phyloP scores from a whole-genome alignment of 35 echinoderm and acorn worm genomes.

The Eucidaris tribuloides region DNA sequence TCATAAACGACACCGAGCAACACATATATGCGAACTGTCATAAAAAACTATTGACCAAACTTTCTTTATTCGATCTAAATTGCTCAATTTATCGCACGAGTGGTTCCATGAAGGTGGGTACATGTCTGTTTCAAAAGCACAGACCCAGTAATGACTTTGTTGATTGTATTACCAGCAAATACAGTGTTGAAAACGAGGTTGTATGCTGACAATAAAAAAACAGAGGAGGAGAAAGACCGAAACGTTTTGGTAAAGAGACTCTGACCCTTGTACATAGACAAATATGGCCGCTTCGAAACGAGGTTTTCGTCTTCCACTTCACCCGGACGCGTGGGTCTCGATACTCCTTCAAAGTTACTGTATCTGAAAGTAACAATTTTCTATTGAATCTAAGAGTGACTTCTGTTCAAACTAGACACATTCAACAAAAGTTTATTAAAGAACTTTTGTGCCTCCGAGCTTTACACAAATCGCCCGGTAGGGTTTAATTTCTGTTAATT shows the following conservation, averaged over 20 bases:
- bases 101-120: not conserved
- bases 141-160: not conserved
- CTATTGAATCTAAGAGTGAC: constrained; percentile 25
- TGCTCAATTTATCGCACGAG: constrained; percentile 32
- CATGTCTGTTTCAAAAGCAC: not conserved
- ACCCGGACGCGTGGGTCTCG: not conserved
- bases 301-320: not conserved
- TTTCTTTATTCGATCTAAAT: constrained; percentile 24
- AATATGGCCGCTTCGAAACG: not conserved
- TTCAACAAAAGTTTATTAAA: not conserved
- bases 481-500: constrained; percentile 37
- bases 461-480: constrained; percentile 15
- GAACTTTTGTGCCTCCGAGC: not conserved
- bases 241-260: not conserved
- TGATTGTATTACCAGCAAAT: constrained; percentile 13
- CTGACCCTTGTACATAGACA: constrained; percentile 28
- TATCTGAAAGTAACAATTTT: constrained; percentile 18
- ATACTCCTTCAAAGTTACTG: not conserved
- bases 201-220: not conserved
- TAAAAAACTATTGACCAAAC: constrained; percentile 8
- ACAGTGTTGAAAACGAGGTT: not conserved
- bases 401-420: constrained; percentile 19
- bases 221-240: not conserved
- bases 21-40: not conserved
- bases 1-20: no score